Percentiles rank a stretch among this genome's conserved stretches.
phyloP scores from a whole-genome alignment of 2,888 invertebrate species.

The Eucriotettix oculatus region DNA sequence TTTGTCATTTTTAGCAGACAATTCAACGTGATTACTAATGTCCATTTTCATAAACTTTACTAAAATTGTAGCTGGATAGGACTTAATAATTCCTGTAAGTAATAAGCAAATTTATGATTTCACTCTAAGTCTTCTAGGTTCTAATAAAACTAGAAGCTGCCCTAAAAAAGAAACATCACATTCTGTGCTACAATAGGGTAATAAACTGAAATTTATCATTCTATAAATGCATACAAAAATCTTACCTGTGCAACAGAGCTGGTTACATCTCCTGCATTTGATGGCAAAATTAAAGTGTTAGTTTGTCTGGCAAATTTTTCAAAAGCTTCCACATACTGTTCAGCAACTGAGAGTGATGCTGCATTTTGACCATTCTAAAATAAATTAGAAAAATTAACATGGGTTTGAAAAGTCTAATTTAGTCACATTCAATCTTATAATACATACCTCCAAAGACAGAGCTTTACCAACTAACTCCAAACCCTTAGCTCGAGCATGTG shows the following conservation, averaged over 20 bases:
- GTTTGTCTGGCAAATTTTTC: conserved; percentile 79
- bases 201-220: too few species aligned
- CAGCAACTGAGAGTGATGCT: conserved; percentile 81
- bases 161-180: too few species aligned
- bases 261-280: conserved; percentile 70
- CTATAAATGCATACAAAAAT: too few species aligned
- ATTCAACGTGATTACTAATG: too few species aligned
- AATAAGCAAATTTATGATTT: too few species aligned
- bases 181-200: too few species aligned
- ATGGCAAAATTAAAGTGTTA: conserved; percentile 88
- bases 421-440: background rate
- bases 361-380: conserved; percentile 67
- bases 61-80: too few species aligned
- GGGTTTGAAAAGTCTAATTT: background rate
- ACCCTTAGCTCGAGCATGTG: conserved; percentile 76
- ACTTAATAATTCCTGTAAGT: too few species aligned
- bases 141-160: too few species aligned
- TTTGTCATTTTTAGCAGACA: too few species aligned
- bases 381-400: background rate
- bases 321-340: conserved; percentile 91
- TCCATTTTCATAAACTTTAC: too few species aligned
- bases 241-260: conserved; percentile 57
- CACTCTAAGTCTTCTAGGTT: too few species aligned
- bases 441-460: conserved; percentile 26
- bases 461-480: conserved; percentile 60